Conservation (phyloP, 2,113 vertebrate species). For the Athene cunicularia region DNA sequence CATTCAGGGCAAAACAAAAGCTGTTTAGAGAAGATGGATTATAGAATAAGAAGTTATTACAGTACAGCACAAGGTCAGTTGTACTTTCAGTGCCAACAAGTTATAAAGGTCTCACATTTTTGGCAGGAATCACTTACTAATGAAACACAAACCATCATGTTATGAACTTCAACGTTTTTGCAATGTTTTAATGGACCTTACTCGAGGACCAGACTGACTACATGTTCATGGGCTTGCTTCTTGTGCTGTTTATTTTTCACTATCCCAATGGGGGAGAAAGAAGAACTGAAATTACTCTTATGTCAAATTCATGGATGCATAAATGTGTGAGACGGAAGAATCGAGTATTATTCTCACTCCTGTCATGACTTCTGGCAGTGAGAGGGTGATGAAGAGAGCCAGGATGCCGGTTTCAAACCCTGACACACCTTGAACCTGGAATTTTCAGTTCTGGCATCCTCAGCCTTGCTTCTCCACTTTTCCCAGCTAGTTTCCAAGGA, state of each 20-base stretch:
- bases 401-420: neutral
- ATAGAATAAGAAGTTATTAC: neutral
- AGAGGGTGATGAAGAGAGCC: neutral
- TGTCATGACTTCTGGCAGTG: neutral
- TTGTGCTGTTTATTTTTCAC: slow-evolving; percentile 29
- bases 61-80: slow-evolving; percentile 14
- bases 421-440: neutral
- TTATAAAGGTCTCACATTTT: slow-evolving; percentile 14
- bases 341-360: neutral
- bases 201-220: neutral
- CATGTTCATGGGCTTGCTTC: neutral
- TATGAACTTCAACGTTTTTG: slow-evolving; percentile 1
- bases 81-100: neutral
- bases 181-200: slow-evolving; percentile 26
- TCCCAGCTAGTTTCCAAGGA: neutral
- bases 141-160: neutral
- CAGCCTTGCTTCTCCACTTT: neutral
- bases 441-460: neutral
- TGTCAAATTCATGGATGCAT: neutral
- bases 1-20: neutral
- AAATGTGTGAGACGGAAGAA: neutral
- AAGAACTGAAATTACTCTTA: neutral
- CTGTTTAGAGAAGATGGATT: neutral
- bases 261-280: neutral
- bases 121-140: slow-evolving; percentile 9